Conservation (phyloP, 2,888 invertebrate genomes). For the Gymnoscelis rufifasciata region DNA sequence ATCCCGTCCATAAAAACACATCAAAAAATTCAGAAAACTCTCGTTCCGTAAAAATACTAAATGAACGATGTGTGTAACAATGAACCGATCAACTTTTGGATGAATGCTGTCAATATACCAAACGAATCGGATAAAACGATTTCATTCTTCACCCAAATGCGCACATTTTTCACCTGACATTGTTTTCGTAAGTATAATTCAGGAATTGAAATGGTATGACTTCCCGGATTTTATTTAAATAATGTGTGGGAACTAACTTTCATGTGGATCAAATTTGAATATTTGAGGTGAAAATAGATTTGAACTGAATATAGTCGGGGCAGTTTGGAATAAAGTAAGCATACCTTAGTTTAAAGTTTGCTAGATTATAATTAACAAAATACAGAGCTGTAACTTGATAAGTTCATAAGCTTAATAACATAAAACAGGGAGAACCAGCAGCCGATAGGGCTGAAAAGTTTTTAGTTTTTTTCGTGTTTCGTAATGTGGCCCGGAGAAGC, state of each 20-base stretch:
- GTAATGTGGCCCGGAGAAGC: too few relatives aligned
- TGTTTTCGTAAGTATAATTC: not conserved
- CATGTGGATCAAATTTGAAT: not conserved
- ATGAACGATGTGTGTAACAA: not conserved
- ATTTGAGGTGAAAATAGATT: not conserved
- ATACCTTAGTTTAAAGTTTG: too few relatives aligned
- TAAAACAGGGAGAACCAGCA: too few relatives aligned
- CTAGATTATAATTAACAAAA: too few relatives aligned
- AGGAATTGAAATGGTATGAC: conserved; percentile 29
- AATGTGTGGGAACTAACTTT: not conserved
- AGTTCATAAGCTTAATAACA: too few relatives aligned
- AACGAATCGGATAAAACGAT: conserved; percentile 3
- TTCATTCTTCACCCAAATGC: conserved; percentile 7
- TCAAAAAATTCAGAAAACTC: too few relatives aligned
- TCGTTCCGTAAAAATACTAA: not conserved
- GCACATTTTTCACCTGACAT: not conserved
- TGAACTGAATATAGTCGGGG: not conserved
- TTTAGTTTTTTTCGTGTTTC: too few relatives aligned
- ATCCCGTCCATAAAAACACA: too few relatives aligned
- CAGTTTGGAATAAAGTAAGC: not conserved
- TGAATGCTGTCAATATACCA: not conserved
- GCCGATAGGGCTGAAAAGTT: too few relatives aligned
- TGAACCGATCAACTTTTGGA: not conserved
- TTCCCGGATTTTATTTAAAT: conserved; percentile 26
- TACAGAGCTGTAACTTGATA: too few relatives aligned